Conservation (phyloP, 2,113 vertebrate genomes). For the Cyanoderma ruficeps region DNA sequence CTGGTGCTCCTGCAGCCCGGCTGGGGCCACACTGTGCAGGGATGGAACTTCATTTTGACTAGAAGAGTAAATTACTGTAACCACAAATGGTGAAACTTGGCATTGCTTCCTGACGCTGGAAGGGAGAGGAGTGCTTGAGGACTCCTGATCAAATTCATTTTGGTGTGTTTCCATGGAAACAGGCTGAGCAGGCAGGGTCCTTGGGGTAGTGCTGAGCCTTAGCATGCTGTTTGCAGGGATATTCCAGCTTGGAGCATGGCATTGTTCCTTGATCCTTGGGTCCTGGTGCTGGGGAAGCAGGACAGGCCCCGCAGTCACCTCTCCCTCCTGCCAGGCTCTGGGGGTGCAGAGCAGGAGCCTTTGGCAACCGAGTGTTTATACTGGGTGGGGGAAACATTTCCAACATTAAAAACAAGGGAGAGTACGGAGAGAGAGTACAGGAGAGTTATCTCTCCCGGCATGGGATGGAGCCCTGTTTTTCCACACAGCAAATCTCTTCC, state of each 20-base stretch:
- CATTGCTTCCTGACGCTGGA: neutral
- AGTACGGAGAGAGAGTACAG: no score
- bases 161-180: neutral
- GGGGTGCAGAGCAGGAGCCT: neutral
- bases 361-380: neutral
- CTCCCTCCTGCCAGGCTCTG: neutral
- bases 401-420: neutral
- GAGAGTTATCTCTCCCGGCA: neutral
- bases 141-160: neutral
- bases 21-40: neutral
- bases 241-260: neutral
- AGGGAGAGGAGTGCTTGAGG: neutral
- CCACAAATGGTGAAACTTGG: neutral
- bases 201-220: neutral
- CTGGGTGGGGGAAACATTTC: neutral
- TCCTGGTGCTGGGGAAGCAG: neutral
- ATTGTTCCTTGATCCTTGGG: neutral
- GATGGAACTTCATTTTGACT: neutral
- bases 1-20: neutral
- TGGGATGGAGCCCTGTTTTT: neutral
- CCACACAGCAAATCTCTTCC: neutral
- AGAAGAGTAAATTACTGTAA: neutral
- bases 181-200: neutral
- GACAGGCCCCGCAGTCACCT: neutral
- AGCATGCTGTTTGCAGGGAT: rapidly evolving